phyloP scores from a whole-genome alignment of 1,140 invertebrate species.

The Hylaeus volcanicus region DNA sequence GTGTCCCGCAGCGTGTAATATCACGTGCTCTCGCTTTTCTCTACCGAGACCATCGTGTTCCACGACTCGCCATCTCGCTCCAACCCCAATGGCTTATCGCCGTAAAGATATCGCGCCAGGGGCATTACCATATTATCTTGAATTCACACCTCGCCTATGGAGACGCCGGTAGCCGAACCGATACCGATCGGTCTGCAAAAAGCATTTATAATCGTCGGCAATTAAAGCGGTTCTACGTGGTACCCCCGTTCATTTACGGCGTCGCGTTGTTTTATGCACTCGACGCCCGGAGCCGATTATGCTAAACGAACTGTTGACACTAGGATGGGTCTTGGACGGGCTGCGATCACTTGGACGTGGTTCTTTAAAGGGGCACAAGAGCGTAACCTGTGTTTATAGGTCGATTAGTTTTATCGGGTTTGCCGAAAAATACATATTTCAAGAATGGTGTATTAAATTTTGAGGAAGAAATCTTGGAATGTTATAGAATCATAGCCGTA shows the following conservation, averaged over 20 bases:
- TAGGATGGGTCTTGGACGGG: not conserved
- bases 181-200: constrained; percentile 55
- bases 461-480: no score
- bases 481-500: no score
- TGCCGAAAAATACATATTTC: no score
- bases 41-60: not conserved
- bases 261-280: constrained; percentile 31
- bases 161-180: constrained; percentile 53
- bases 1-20: constrained; percentile 46
- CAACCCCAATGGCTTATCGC: constrained; percentile 30
- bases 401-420: no score
- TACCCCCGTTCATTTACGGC: constrained; percentile 4
- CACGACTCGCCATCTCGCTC: not conserved
- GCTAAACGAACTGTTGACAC: not conserved
- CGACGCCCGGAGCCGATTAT: not conserved
- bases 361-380: no score
- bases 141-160: constrained; percentile 54
- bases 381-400: no score
- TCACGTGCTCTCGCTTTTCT: constrained; percentile 41
- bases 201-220: constrained; percentile 53
- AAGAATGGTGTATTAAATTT: no score
- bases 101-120: constrained; percentile 51
- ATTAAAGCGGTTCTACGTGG: constrained; percentile 28
- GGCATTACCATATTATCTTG: constrained; percentile 64
- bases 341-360: no score